These are phyloP conservation scores for Pongo abelii DNA, from an alignment of 2,113 vertebrate species.

Conservation along the genomic window DNA sequence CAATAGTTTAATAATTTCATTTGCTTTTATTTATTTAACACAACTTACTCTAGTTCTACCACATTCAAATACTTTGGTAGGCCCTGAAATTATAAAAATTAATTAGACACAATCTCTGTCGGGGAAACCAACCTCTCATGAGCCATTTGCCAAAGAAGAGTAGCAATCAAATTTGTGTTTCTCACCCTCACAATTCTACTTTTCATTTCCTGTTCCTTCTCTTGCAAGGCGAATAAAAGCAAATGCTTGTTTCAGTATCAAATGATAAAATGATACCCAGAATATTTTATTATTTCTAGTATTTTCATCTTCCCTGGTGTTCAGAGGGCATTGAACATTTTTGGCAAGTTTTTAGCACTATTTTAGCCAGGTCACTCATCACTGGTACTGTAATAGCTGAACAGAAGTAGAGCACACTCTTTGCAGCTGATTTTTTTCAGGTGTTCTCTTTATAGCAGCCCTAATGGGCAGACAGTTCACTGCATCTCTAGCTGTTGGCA, in stretches of 20 bases:
- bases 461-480: slow-evolving; percentile 80
- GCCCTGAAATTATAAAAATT: background rate
- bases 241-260: background rate
- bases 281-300: slow-evolving; percentile 49
- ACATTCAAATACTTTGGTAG: background rate
- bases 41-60: background rate
- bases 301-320: background rate
- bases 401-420: slow-evolving; percentile 14
- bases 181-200: background rate
- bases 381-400: slow-evolving; percentile 44
- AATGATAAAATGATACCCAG: background rate
- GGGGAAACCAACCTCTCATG: background rate
- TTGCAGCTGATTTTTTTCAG: slow-evolving; percentile 71
- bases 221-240: background rate
- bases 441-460: slow-evolving; percentile 73
- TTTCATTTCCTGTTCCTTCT: background rate
- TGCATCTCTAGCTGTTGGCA: slow-evolving; percentile 79
- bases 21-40: slow-evolving; percentile 25
- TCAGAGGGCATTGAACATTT: background rate
- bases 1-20: background rate
- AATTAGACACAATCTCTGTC: background rate
- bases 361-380: slow-evolving; percentile 60
- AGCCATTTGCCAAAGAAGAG: slow-evolving; percentile 21
- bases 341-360: background rate
- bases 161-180: background rate